These are phyloP conservation scores for Drosophila tsacasi DNA, from an alignment of 1,140 invertebrate species.

Conservation along the genomic window DNA sequence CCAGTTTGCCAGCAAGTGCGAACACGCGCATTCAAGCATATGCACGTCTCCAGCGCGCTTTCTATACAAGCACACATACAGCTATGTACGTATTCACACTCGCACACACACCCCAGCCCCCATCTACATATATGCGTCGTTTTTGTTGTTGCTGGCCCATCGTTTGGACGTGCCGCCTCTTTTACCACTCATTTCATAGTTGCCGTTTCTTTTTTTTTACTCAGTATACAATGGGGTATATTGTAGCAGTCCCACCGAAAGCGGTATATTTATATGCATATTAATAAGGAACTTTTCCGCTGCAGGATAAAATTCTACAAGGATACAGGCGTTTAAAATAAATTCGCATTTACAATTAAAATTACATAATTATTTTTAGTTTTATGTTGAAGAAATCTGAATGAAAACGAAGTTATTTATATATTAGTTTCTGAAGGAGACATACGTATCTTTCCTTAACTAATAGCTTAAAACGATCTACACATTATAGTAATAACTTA, in stretches of 20 bases:
- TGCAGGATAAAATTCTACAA: too few relatives aligned
- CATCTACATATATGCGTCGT: slow-evolving; percentile 40
- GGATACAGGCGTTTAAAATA: not conserved
- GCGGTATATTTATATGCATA: not conserved
- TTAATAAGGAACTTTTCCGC: not conserved
- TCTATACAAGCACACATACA: slow-evolving; percentile 32
- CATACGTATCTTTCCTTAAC: too few relatives aligned
- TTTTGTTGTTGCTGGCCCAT: slow-evolving; percentile 63
- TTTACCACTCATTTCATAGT: slow-evolving; percentile 70
- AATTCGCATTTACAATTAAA: too few relatives aligned
- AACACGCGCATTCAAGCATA: slow-evolving; percentile 83
- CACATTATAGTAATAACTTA: too few relatives aligned
- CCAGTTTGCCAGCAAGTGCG: slow-evolving; percentile 74
- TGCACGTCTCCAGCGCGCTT: slow-evolving; percentile 61
- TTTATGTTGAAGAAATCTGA: too few relatives aligned
- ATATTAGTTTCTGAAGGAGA: too few relatives aligned
- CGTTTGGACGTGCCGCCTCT: slow-evolving; percentile 74
- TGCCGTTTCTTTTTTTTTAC: slow-evolving; percentile 43
- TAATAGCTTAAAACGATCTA: too few relatives aligned
- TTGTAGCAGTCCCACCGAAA: not conserved
- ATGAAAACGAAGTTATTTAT: too few relatives aligned
- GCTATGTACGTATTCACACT: slow-evolving; percentile 14
- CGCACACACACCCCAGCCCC: slow-evolving; percentile 23
- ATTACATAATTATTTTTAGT: too few relatives aligned
- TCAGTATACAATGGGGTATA: slow-evolving; percentile 10